These are phyloP conservation scores for Cynoglossus semilaevis DNA, from an alignment of 2,113 vertebrate species.

Conservation along the genomic window DNA sequence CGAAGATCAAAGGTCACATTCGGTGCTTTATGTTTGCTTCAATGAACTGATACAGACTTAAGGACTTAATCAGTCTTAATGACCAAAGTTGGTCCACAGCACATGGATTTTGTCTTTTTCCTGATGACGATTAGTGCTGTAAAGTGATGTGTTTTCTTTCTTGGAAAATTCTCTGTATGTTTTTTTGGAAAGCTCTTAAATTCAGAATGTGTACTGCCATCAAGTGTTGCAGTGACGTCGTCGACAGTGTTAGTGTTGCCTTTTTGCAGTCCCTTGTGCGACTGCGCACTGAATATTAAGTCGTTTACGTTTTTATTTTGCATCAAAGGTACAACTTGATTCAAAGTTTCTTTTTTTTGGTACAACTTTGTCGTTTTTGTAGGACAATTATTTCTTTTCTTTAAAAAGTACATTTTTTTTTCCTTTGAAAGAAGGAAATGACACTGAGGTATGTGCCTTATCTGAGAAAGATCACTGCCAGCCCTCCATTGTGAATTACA, in stretches of 20 bases:
- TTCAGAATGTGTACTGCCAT: slow-evolving; percentile 63
- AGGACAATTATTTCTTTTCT: slow-evolving; percentile 35
- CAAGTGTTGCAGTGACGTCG: slow-evolving; percentile 60
- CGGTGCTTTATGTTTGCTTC: slow-evolving; percentile 55
- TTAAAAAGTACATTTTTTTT: slow-evolving; percentile 62
- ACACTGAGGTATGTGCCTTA: slow-evolving; percentile 93
- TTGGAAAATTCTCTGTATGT: slow-evolving; percentile 51
- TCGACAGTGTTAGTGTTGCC: slow-evolving; percentile 72
- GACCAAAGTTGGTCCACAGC: slow-evolving; percentile 38
- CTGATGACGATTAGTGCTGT: slow-evolving; percentile 43
- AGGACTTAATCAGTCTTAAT: slow-evolving; percentile 46
- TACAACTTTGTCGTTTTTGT: slow-evolving; percentile 67
- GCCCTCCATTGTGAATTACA: slow-evolving; percentile 75
- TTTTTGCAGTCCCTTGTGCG: slow-evolving; percentile 47
- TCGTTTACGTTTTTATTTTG: slow-evolving; percentile 64
- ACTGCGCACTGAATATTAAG: slow-evolving; percentile 62
- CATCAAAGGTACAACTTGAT: slow-evolving; percentile 62
- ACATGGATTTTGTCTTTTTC: slow-evolving; percentile 19
- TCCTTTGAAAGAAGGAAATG: slow-evolving; percentile 67
- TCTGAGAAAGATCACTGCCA: slow-evolving; percentile 81
- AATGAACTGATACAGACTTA: slow-evolving; percentile 49
- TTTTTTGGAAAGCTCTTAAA: slow-evolving; percentile 69
- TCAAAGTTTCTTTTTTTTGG: slow-evolving; percentile 62
- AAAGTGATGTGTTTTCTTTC: slow-evolving; percentile 51
- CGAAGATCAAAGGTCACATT: slow-evolving; percentile 43